Evolutionary conservation across 2,113 vertebrate genomes (phyloP).

Genomic region (Seriola dumerili): DNA sequence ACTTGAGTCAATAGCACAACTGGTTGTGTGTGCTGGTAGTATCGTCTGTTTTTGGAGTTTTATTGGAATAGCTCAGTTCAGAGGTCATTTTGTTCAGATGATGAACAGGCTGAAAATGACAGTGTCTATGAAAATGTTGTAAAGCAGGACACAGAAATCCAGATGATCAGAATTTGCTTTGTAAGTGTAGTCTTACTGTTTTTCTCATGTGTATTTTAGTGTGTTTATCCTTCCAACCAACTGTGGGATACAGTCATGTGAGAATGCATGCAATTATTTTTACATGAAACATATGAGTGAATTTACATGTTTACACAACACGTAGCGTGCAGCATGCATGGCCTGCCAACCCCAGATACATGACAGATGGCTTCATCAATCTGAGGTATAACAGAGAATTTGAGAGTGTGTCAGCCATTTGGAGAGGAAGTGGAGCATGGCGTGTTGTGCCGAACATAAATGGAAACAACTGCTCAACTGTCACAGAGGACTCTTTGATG

Average conservation of each 20-base stretch:
- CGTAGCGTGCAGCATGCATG: not conserved
- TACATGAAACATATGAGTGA: conserved; percentile 20
- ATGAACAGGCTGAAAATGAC: not conserved
- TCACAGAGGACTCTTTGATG: conserved; percentile 38
- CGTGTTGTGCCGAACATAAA: conserved; percentile 30
- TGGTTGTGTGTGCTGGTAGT: not conserved
- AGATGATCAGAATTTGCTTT: no score
- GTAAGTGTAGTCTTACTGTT: not conserved
- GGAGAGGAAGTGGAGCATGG: conserved; percentile 59
- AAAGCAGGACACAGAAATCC: not conserved
- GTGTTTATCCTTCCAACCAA: not conserved
- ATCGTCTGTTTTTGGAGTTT: not conserved
- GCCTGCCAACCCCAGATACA: conserved; percentile 34
- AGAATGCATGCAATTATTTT: conserved; percentile 14
- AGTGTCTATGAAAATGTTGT: not conserved
- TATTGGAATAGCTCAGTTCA: conserved; percentile 7
- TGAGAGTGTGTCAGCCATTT: conserved; percentile 35
- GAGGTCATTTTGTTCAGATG: not conserved
- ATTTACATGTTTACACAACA: conserved; percentile 27
- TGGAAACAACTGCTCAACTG: conserved; percentile 43
- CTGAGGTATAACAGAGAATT: conserved; percentile 45
- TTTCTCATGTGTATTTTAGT: not conserved
- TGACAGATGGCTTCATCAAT: conserved; percentile 70
- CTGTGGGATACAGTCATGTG: not conserved
- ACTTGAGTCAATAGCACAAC: not conserved